These are phyloP conservation scores for Erinaceus europaeus DNA, from an alignment of 2,113 vertebrate species.

Conservation along the genomic window DNA sequence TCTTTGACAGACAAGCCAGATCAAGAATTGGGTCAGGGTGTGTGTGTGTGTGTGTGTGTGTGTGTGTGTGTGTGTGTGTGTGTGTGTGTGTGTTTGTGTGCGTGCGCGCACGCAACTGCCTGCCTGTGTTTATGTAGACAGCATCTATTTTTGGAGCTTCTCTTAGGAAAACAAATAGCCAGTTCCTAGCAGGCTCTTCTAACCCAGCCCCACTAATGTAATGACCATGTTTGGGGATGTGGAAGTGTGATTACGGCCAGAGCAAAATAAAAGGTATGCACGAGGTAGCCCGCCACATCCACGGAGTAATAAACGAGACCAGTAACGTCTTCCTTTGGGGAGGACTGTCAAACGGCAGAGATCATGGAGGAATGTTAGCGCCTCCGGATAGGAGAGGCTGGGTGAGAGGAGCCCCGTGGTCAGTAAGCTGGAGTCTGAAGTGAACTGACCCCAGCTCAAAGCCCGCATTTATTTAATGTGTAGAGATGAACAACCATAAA, in stretches of 20 bases:
- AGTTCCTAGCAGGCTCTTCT: slow-evolving; percentile 17
- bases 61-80: too few species aligned
- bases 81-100: too few species aligned
- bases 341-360: slow-evolving; percentile 76
- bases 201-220: slow-evolving; percentile 70
- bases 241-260: slow-evolving; percentile 70
- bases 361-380: slow-evolving; percentile 80
- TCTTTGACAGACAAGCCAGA: too few species aligned
- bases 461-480: slow-evolving; percentile 79
- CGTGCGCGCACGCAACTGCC: too few species aligned
- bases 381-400: slow-evolving; percentile 71
- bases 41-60: too few species aligned
- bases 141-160: background rate
- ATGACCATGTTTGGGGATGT: slow-evolving; percentile 78
- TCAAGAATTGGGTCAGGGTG: too few species aligned
- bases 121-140: too few species aligned
- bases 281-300: slow-evolving; percentile 74
- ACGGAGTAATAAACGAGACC: slow-evolving; percentile 80
- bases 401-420: slow-evolving; percentile 72
- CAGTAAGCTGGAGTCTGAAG: slow-evolving; percentile 61
- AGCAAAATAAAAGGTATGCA: slow-evolving; percentile 63
- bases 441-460: slow-evolving; percentile 71
- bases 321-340: slow-evolving; percentile 77
- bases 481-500: slow-evolving; percentile 78
- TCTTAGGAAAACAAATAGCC: slow-evolving; percentile 47